Evolutionary conservation across 2,113 vertebrate genomes (phyloP).

Genomic region (Geococcyx californianus): DNA sequence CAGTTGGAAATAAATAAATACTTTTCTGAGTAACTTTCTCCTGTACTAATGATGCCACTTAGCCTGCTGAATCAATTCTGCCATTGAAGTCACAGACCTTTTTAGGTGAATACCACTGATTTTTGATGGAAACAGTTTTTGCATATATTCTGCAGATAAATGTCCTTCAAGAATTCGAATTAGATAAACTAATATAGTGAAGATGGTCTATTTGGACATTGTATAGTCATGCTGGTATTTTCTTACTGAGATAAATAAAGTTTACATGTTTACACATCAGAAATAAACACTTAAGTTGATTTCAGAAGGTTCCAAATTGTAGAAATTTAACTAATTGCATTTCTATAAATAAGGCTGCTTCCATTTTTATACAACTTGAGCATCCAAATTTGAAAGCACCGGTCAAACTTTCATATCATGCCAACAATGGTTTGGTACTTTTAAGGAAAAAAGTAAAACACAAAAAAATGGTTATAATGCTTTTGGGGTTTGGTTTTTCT

Average conservation of each 20-base stretch:
- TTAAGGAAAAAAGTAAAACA: neutral
- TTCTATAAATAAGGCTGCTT: neutral
- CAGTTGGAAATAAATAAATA: neutral
- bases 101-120: neutral
- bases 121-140: neutral
- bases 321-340: neutral
- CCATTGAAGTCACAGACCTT: neutral
- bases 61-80: neutral
- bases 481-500: no score
- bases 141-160: neutral
- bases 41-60: neutral
- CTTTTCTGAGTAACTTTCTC: neutral
- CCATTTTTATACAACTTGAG: neutral
- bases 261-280: neutral
- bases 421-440: neutral
- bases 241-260: neutral
- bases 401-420: neutral
- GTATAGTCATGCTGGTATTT: neutral
- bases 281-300: neutral
- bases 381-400: neutral
- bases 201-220: neutral
- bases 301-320: neutral
- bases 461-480: fast-evolving
- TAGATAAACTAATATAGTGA: neutral
- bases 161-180: neutral